Conservation (phyloP, 1,140 invertebrate genomes). For the Luehdorfia chinensis region DNA sequence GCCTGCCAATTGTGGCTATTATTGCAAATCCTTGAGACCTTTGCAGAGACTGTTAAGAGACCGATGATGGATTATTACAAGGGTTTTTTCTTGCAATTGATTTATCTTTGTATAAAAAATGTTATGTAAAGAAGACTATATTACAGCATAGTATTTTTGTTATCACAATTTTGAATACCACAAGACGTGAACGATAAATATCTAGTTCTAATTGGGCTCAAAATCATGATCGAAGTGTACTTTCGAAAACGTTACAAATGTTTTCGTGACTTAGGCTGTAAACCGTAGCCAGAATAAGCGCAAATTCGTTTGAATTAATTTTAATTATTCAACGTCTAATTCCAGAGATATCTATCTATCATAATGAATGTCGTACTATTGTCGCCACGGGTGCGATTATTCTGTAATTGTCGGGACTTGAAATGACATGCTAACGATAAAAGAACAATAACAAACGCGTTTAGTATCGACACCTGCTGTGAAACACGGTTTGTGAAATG, state of each 20-base stretch:
- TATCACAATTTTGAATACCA: too few relatives aligned
- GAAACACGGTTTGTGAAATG: constrained; percentile 10
- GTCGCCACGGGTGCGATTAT: constrained; percentile 23
- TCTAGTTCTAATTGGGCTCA: constrained; percentile 1
- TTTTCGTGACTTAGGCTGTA: constrained; percentile 5
- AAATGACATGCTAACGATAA: constrained; percentile 19
- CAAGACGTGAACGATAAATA: too few relatives aligned
- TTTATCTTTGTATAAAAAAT: too few relatives aligned
- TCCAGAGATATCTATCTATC: constrained; percentile 25
- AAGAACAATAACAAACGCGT: constrained; percentile 22
- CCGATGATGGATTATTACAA: too few relatives aligned
- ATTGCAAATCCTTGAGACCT: too few relatives aligned
- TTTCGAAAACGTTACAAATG: constrained; percentile 13
- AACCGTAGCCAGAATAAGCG: not conserved
- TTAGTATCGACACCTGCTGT: constrained; percentile 21
- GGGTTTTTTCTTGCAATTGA: too few relatives aligned
- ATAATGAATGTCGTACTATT: constrained; percentile 29
- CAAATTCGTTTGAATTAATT: constrained; percentile 11
- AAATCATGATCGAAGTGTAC: not conserved
- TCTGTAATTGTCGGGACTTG: constrained; percentile 17
- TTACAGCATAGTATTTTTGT: too few relatives aligned
- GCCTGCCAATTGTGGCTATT: too few relatives aligned
- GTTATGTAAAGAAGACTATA: too few relatives aligned
- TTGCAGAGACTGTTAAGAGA: too few relatives aligned
- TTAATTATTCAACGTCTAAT: constrained; percentile 10